These are phyloP conservation scores for Pammene aurita DNA, from an alignment of 2,888 invertebrate genomes.

Conservation along the genomic window DNA sequence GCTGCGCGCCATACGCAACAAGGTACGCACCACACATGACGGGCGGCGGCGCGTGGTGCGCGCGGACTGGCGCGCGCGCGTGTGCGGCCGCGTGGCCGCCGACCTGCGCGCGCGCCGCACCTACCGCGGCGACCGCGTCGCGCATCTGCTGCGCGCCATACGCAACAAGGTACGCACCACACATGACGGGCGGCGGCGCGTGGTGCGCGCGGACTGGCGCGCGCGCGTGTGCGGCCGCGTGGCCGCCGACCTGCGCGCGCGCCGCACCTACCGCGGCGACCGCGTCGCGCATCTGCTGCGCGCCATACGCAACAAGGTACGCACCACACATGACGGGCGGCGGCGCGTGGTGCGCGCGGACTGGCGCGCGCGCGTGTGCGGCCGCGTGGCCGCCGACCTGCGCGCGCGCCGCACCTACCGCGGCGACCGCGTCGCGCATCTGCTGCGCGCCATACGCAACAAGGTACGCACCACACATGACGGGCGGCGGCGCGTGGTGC, in stretches of 20 bases:
- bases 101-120: conserved; percentile 96
- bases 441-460: conserved; percentile 96
- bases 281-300: conserved; percentile 95
- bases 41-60: conserved; percentile 86
- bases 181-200: conserved; percentile 81
- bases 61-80: conserved; percentile 93
- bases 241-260: conserved; percentile 94
- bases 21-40: no score
- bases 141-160: conserved; percentile 96
- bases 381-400: conserved; percentile 93
- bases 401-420: conserved; percentile 95
- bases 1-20: conserved; percentile 96
- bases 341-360: conserved; percentile 88
- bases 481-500: conserved; percentile 86
- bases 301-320: no score
- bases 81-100: conserved; percentile 91
- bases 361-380: conserved; percentile 93
- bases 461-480: no score
- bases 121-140: conserved; percentile 93
- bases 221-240: conserved; percentile 90
- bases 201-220: conserved; percentile 94
- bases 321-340: no score
- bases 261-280: conserved; percentile 94
- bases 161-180: conserved; percentile 93
- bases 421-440: conserved; percentile 93